Base-by-base conservation (phyloP, 2,888 invertebrate genomes). In the Zonitis immaculata region DNA sequence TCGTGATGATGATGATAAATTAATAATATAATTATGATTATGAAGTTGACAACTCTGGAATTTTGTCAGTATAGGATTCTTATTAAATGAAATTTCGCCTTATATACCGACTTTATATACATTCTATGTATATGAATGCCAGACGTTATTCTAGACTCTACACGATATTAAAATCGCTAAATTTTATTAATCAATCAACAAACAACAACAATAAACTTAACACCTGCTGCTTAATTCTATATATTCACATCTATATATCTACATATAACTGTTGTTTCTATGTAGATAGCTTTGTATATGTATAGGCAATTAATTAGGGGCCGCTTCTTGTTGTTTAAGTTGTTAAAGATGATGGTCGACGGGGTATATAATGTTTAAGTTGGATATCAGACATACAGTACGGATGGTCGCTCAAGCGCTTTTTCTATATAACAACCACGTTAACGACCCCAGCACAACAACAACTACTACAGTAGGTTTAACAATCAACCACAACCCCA, bases 331-430 rank as follows among this genome's bases (percentile, higher is more conserved):
- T n/a, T n/a, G n/a, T n/a, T n/a, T n/a, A n/a, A n/a, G n/a, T n/a
- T n/a, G n/a, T n/a, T n/a, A n/a, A 57, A 55, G 55, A 60, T 56
- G 60, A 59, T 59, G 59, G 57, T 58, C n/a, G n/a, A n/a, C 57
- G 58, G 58, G 54, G 56, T 52, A 32, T 32, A 32, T 32, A 14
- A 32, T 32, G 7, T 5, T 1, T 25, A 51, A 56, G 48, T 50
- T 52, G 54, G 57, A 53, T 58, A 62, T 59, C 61, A 61, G 60
- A 60, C 61, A 56, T 59, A 60, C 58, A 58, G 58, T 57, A 62
- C 62, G 63, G 63, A 63, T 66, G 64, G 61, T 46, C 60, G 62
- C 52, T 58, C 66, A 66, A 61, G 66, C 66, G 66, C 52, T 52
- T 46, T 56, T 55, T 47, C n/a, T n/a, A n/a, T n/a, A n/a, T n/a